A percentile compares a stretch with the other conserved stretches of the same genome.
Evolutionary conservation across 2,113 vertebrate species (phyloP).

Genomic region (Desmodus rotundus): DNA sequence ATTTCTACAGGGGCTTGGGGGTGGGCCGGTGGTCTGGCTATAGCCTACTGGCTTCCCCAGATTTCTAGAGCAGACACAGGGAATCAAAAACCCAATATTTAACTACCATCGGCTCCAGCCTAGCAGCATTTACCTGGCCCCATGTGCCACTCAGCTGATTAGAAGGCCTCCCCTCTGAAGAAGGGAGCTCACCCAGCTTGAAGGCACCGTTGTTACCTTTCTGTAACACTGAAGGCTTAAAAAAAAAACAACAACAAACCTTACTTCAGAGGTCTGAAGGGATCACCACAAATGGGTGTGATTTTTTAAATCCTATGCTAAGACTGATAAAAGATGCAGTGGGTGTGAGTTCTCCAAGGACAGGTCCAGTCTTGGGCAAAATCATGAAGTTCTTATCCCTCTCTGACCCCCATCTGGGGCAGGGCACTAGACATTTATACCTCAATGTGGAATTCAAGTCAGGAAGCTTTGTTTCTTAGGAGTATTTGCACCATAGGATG

Average conservation of each 20-base stretch:
- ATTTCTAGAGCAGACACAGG: neutral
- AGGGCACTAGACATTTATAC: neutral
- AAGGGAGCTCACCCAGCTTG: neutral
- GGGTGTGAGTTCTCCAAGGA: neutral
- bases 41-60: neutral
- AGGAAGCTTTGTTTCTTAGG: neutral
- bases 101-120: neutral
- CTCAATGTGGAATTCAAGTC: neutral
- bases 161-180: neutral
- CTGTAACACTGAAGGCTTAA: neutral
- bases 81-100: neutral
- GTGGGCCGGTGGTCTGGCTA: rapidly evolving
- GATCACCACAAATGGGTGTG: neutral
- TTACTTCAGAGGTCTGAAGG: neutral
- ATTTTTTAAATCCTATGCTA: neutral
- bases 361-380: neutral
- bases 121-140: neutral
- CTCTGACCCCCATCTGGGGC: neutral
- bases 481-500: neutral
- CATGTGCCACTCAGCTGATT: rapidly evolving
- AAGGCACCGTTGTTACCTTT: neutral
- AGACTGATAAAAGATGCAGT: neutral
- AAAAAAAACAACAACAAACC: neutral
- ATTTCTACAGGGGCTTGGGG: neutral
- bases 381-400: neutral